Evolutionary conservation across 2,113 vertebrate genomes (phyloP), one percentile per base, ranked within the genome.

Genomic region (Leptocoma aspasia): DNA sequence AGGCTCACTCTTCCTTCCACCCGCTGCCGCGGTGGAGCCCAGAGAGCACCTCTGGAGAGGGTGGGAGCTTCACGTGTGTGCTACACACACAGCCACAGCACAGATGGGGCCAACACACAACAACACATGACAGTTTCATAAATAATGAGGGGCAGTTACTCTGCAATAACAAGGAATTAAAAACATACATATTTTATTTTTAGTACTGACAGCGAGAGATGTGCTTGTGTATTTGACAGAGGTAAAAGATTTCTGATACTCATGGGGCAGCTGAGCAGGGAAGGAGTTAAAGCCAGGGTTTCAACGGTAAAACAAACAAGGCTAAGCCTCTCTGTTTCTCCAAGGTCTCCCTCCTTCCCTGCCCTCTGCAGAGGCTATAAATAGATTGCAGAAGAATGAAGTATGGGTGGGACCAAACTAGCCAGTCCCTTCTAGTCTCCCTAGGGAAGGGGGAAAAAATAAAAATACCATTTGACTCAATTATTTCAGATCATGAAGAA

Each of bases 291-390:
- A 90, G 57, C 31, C 66, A 65, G 39, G 57, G 81, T 44, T 96
- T 92, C 69, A 73, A 91, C 61, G 15, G 45, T 86, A 96, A 90
- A 96, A 82, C 69, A 90, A 97, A 84, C 81, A 91, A 49, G 60
- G 61, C 68, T 93, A 78, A 97, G 71, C 78, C 82, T 80, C 37
- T 50, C 80, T 72, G 72, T 92, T 94, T 79, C 86, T 93, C 56
- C 77, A 75, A 81, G 82, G 82, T 80, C 93, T 89, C 72, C 88
- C 88, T 83, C 93, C 68, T 91, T 94, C 89, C 78, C 76, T 92
- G 91, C 90, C 63, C 85, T 95, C 94, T 86, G 85, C 90, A 95
- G 89, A 83, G 35, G 24, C 94, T 95, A 94, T 95, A 96, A 93
- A 95, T 95, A 95, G 94, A 89, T 2, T 71, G 80, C 86, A 93